Evolutionary conservation across 2,113 vertebrate genomes (phyloP).

Genomic region (Taurulus bubalis): DNA sequence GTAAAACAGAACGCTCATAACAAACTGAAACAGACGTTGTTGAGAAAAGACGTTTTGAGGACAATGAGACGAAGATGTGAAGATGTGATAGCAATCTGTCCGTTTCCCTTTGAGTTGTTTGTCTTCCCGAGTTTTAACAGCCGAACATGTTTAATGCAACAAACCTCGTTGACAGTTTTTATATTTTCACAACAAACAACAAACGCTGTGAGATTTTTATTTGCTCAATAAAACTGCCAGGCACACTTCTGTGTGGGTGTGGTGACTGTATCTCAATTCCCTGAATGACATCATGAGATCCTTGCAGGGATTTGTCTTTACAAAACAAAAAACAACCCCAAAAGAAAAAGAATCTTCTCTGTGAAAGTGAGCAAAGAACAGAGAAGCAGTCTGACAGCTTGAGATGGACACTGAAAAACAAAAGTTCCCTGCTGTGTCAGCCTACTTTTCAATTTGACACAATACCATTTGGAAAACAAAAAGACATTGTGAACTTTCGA

Average conservation of each 20-base stretch:
- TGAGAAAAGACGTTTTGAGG: neutral
- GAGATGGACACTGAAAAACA: neutral
- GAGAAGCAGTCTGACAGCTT: neutral
- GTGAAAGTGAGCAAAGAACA: neutral
- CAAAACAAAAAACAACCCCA: neutral
- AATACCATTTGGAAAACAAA: neutral
- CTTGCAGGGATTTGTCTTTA: neutral
- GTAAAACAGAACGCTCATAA: neutral
- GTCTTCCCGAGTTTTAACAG: conserved; percentile 7
- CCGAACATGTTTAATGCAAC: conserved; percentile 9
- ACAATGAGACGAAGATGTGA: neutral
- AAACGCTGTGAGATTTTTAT: conserved; percentile 5
- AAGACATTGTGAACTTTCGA: neutral
- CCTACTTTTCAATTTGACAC: neutral
- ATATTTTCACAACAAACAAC: conserved; percentile 29
- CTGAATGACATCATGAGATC: neutral
- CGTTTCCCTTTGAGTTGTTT: neutral
- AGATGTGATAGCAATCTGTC: neutral
- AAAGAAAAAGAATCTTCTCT: neutral
- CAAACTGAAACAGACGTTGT: neutral
- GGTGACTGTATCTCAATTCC: conserved; percentile 21
- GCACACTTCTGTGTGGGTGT: neutral
- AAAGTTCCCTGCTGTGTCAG: neutral
- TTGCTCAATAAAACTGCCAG: conserved; percentile 31
- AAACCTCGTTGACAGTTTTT: neutral